A percentile compares a stretch with the other conserved stretches of the same genome.
Conservation (phyloP, 2,888 invertebrate species). For the Ochlodes sylvanus region DNA sequence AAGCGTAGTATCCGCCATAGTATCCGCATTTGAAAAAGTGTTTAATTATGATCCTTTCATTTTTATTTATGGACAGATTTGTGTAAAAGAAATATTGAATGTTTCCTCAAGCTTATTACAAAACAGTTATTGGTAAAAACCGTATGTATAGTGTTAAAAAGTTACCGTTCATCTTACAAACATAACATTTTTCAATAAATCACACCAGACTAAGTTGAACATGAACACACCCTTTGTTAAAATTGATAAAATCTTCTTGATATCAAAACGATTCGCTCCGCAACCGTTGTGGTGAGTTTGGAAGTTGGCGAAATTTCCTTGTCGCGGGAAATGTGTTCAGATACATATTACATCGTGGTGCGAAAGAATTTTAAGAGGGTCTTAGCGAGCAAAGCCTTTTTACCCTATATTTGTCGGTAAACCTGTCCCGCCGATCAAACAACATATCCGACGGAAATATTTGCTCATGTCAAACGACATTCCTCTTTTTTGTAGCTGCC, state of each 20-base stretch:
- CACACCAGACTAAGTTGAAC: too few relatives aligned
- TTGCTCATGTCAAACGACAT: slow-evolving; percentile 71
- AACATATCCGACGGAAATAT: slow-evolving; percentile 78
- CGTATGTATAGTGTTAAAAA: too few relatives aligned
- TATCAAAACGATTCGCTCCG: slow-evolving; percentile 7
- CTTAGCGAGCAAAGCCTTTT: slow-evolving; percentile 53
- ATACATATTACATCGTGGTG: slow-evolving; percentile 36
- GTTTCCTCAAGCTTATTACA: too few relatives aligned
- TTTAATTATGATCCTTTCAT: too few relatives aligned
- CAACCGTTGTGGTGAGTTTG: slow-evolving; percentile 12
- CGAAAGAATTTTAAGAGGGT: slow-evolving; percentile 42
- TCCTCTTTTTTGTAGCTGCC: slow-evolving; percentile 53
- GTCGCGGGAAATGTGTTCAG: slow-evolving; percentile 18
- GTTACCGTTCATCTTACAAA: too few relatives aligned
- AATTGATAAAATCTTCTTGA: slow-evolving; percentile 7
- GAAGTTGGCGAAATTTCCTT: slow-evolving; percentile 28
- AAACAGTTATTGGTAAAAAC: too few relatives aligned
- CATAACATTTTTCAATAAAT: too few relatives aligned
- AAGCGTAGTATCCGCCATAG: too few relatives aligned
- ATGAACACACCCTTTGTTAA: slow-evolving; percentile 1
- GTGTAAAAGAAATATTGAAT: too few relatives aligned
- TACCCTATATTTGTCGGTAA: slow-evolving; percentile 74
- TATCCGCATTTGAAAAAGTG: too few relatives aligned
- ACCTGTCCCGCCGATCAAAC: slow-evolving; percentile 82
- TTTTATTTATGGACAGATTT: too few relatives aligned